A percentile compares a stretch with the other conserved stretches of the same genome.
phyloP scores from a whole-genome alignment of 2,888 invertebrate species.

The Apocheima hispidaria region DNA sequence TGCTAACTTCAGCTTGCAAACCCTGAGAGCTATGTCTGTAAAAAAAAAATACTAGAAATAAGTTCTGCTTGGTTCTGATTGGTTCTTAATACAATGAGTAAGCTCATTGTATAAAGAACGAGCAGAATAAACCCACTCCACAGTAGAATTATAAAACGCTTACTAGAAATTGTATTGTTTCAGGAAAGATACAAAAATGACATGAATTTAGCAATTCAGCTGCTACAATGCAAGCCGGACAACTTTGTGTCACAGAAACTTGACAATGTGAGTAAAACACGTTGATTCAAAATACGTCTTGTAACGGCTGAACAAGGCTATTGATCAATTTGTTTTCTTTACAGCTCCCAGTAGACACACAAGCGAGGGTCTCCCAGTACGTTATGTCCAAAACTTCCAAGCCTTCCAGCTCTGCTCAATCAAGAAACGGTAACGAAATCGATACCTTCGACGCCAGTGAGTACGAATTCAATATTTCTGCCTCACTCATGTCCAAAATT shows the following conservation, averaged over 20 bases:
- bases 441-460: constrained; percentile 86
- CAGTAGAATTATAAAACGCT: neutral
- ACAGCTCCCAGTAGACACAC: constrained; percentile 96
- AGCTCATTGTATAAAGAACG: too few species aligned
- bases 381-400: constrained; percentile 87
- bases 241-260: constrained; percentile 97
- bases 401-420: constrained; percentile 74
- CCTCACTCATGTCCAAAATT: constrained; percentile 96
- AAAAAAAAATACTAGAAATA: too few species aligned
- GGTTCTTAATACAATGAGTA: too few species aligned
- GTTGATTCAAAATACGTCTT: constrained; percentile 14
- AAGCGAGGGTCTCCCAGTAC: constrained; percentile 94
- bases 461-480: constrained; percentile 91
- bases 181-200: constrained; percentile 98
- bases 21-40: too few species aligned
- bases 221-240: constrained; percentile 97
- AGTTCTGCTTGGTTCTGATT: too few species aligned
- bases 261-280: constrained; percentile 90
- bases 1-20: too few species aligned
- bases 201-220: constrained; percentile 96
- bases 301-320: constrained; percentile 1
- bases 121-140: too few species aligned
- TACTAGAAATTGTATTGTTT: constrained; percentile 5
- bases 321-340: constrained; percentile 53
- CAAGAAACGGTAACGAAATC: constrained; percentile 70